phyloP scores from a whole-genome alignment of 1,140 invertebrate genomes.

The Heliothis subflexa region DNA sequence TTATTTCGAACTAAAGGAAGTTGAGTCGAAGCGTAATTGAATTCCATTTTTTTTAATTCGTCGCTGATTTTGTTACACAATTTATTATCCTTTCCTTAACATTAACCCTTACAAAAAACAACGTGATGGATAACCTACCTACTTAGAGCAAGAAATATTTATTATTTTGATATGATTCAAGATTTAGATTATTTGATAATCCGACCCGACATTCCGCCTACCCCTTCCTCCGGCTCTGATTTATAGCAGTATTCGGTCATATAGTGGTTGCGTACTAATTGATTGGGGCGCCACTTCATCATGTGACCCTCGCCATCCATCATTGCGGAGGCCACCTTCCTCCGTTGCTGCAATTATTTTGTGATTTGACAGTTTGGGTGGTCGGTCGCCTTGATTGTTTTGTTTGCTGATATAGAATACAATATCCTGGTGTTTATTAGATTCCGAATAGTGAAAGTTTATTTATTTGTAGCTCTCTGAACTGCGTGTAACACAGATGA shows the following conservation, averaged over 20 bases:
- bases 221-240: conserved; percentile 10
- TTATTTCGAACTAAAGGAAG: too few species aligned
- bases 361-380: conserved; percentile 7
- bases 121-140: too few species aligned
- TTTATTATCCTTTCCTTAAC: too few species aligned
- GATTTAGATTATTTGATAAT: neutral
- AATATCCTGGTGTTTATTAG: too few species aligned
- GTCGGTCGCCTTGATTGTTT: neutral
- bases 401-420: neutral
- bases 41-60: too few species aligned
- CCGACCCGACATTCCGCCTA: conserved; percentile 2
- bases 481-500: too few species aligned
- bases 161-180: neutral
- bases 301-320: conserved; percentile 64
- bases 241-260: conserved; percentile 38
- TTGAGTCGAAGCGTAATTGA: too few species aligned
- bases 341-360: conserved; percentile 13
- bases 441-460: too few species aligned
- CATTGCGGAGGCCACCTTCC: conserved; percentile 44
- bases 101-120: too few species aligned
- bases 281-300: conserved; percentile 71
- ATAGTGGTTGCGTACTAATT: conserved; percentile 62
- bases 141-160: too few species aligned
- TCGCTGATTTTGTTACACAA: too few species aligned
- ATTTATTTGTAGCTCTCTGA: too few species aligned